phyloP scores from a whole-genome alignment of 2,797 vertebrate genomes.

The Oreonectes daqikongensis region DNA sequence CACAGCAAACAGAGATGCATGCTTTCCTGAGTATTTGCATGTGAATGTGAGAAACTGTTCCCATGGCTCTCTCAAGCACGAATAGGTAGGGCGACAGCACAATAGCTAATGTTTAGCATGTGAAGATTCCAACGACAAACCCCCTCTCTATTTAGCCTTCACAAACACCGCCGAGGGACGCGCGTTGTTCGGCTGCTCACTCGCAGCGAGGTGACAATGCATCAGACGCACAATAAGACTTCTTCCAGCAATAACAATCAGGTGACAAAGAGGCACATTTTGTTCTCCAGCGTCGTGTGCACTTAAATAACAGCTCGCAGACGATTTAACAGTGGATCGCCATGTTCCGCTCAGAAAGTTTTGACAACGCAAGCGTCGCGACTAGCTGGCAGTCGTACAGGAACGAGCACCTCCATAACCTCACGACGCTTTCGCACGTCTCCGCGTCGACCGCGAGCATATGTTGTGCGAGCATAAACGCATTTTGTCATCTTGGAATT shows the following conservation, averaged over 20 bases:
- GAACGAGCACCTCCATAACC: background rate
- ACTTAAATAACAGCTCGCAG: conserved; percentile 16
- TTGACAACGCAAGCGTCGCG: background rate
- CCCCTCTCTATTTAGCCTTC: conserved; percentile 29
- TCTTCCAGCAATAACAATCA: conserved; percentile 22
- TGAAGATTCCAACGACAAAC: conserved; percentile 27
- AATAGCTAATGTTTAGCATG: conserved; percentile 42
- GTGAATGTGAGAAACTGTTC: conserved; percentile 44
- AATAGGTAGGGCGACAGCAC: conserved; percentile 41
- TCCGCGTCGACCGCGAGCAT: background rate
- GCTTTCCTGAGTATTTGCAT: conserved; percentile 44
- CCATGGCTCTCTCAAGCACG: conserved; percentile 33
- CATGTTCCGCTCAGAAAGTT: conserved; percentile 2
- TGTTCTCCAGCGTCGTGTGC: conserved; percentile 29
- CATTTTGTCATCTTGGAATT: conserved; percentile 22
- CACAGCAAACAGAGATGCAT: conserved; percentile 39
- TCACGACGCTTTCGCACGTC: background rate
- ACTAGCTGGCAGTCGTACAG: background rate
- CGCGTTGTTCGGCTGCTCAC: background rate
- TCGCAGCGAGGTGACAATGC: conserved; percentile 15
- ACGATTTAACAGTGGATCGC: background rate
- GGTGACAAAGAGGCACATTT: conserved; percentile 18
- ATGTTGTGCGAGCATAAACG: conserved; percentile 13
- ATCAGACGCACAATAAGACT: conserved; percentile 11
- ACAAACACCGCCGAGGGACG: conserved; percentile 21